Percentiles rank a stretch among this genome's conserved stretches.
Evolutionary conservation across 2,797 vertebrate species (phyloP).

Genomic region (Sebastes vulpes): DNA sequence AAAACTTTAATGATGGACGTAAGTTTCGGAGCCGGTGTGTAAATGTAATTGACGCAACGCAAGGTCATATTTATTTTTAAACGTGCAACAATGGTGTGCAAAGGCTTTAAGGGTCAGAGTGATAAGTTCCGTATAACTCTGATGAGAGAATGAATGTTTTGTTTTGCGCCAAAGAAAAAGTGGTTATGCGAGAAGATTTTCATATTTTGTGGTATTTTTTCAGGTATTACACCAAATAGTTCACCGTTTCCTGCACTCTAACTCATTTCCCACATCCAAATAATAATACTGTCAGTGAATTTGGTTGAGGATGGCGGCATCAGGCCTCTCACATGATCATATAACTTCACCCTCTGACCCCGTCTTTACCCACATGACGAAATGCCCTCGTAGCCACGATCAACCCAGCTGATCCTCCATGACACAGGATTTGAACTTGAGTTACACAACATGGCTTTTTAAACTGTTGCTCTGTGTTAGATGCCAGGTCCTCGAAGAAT

Average conservation of each 20-base stretch:
- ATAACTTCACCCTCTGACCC: background rate
- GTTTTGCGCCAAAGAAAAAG: background rate
- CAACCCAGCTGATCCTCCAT: conserved; percentile 10
- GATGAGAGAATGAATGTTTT: background rate
- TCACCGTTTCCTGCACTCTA: background rate
- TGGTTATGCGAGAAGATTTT: background rate
- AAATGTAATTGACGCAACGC: too few species aligned
- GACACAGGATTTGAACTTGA: conserved; percentile 10
- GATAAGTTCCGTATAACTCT: background rate
- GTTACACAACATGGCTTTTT: background rate
- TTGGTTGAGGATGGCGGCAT: background rate
- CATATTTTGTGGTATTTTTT: background rate
- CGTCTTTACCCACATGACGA: conserved; percentile 11
- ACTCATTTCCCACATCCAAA: background rate
- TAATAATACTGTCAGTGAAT: background rate
- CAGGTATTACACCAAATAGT: background rate
- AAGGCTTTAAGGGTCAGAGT: background rate
- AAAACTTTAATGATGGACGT: too few species aligned
- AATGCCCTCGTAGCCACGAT: background rate
- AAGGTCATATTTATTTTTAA: too few species aligned
- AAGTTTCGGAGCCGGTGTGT: too few species aligned
- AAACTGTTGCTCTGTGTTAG: background rate
- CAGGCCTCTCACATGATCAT: conserved; percentile 15
- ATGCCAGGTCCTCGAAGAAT: conserved; percentile 6
- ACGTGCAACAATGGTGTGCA: too few species aligned